Evolutionary conservation across 2,888 invertebrate species (phyloP), one percentile per base, ranked within the genome.

Genomic region (Drosophila quinaria): DNA sequence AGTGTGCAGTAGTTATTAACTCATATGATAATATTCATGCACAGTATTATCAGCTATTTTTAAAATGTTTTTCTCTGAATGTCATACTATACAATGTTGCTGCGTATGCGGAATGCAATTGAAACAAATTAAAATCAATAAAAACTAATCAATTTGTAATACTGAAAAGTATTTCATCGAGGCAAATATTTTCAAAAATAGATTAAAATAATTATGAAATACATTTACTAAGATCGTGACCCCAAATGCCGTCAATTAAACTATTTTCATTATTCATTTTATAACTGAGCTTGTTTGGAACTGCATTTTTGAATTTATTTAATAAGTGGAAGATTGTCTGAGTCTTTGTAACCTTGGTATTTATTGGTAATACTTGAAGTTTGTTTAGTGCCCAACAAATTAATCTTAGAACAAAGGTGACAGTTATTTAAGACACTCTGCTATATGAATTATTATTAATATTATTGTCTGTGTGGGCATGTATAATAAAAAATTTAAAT

Each of bases 1-100:
- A 50, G 33, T 35, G n/a, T 62, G 37, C 47, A 49, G 35, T 56
- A 62, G 62, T 55, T 63, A 63, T 39, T 41, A n/a, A 51, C 41
- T 56, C 56, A 44, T 54, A 56, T 29, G 39, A 29, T 37, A 37
- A 29, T 25, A 49, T 49, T 59, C 3, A 49, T 13, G 13, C 39
- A 39, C 22, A 25, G 1, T 13, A 15, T 33, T 9, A 25, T 5
- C 15, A 46, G 11, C 19, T 33, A 13, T n/a, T 51, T 25, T 51
- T 10, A 37, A 19, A 33, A 33, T 17, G 42, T 44, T 44, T 17
- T 41, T 3, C 37, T 15, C 15, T 58, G 6, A 35, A 10, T 4
- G n/a, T 22, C 39, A 42, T 25, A 22, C 9, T 11, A 5, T n/a
- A 50, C 31, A 41, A 60, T 31, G 22, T 15, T 41, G 49, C 39